A percentile compares a stretch with the other conserved stretches of the same genome.
phyloP scores from a whole-genome alignment of 2,888 invertebrate genomes.

The Mesorhabditis spiculigera region DNA sequence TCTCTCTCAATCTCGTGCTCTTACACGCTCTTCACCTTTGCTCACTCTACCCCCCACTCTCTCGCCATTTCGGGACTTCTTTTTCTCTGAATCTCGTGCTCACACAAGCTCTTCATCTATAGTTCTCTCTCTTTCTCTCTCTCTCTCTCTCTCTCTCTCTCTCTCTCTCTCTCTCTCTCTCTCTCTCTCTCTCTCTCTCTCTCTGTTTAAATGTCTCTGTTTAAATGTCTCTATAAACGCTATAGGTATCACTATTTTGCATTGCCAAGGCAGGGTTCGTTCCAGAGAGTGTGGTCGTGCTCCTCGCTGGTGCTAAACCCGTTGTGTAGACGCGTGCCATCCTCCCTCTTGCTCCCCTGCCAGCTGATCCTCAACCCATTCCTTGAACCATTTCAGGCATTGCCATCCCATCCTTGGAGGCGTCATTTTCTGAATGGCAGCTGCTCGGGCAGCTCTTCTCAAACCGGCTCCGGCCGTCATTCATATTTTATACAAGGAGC shows the following conservation, averaged over 20 bases:
- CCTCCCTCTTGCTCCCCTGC: constrained; percentile 5
- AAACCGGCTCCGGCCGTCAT: neutral
- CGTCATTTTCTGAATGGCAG: neutral
- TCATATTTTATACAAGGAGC: constrained; percentile 12
- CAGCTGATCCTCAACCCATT: neutral
- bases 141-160: constrained; percentile 8
- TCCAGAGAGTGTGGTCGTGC: no score
- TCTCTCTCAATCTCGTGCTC: no score
- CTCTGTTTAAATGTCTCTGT: no score
- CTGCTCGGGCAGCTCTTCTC: neutral
- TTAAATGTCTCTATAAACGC: neutral
- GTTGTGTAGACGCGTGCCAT: neutral
- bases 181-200: constrained; percentile 8
- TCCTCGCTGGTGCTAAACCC: neutral
- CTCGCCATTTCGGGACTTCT: no score
- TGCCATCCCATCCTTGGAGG: neutral
- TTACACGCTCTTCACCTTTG: neutral
- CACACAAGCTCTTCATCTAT: neutral
- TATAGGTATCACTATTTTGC: no score
- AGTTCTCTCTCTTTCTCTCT: constrained; percentile 5
- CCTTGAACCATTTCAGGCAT: neutral
- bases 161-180: constrained; percentile 8
- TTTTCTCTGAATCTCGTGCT: no score
- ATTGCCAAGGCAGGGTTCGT: no score
- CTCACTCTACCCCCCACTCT: constrained; percentile 8